Conservation (phyloP, 2,797 vertebrate genomes). For the Alca torda region DNA sequence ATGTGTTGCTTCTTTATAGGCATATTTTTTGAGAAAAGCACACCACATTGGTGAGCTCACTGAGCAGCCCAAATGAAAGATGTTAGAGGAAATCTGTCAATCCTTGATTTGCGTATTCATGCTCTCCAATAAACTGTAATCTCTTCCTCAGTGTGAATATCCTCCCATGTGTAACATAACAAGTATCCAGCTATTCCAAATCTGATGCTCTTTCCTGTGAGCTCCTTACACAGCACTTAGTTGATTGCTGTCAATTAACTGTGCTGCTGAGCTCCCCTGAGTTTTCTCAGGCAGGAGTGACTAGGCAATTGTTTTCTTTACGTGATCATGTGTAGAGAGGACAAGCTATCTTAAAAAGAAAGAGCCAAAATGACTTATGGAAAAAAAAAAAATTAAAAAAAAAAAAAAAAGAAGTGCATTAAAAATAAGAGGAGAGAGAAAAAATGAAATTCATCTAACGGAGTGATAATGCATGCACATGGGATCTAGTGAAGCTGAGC, state of each 20-base stretch:
- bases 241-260: background rate
- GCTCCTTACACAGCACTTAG: background rate
- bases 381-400: background rate
- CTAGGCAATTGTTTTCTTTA: background rate
- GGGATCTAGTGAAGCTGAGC: background rate
- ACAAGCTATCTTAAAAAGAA: background rate
- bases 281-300: background rate
- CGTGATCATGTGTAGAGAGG: background rate
- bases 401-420: background rate
- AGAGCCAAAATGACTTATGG: background rate
- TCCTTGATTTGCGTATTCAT: background rate
- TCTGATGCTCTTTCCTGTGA: background rate
- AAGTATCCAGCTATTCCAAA: background rate
- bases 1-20: background rate
- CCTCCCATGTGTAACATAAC: background rate
- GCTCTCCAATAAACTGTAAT: background rate
- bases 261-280: background rate
- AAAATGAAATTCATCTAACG: rapidly evolving
- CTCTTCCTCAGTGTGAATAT: background rate
- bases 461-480: background rate
- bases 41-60: background rate
- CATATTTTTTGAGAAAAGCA: background rate
- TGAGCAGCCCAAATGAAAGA: background rate
- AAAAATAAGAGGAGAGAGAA: background rate
- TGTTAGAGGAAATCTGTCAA: background rate